Evolutionary conservation across 37 sponge, comb jelly and placozoan species (phyloP).

Genomic region (Oscarella lobularis): DNA sequence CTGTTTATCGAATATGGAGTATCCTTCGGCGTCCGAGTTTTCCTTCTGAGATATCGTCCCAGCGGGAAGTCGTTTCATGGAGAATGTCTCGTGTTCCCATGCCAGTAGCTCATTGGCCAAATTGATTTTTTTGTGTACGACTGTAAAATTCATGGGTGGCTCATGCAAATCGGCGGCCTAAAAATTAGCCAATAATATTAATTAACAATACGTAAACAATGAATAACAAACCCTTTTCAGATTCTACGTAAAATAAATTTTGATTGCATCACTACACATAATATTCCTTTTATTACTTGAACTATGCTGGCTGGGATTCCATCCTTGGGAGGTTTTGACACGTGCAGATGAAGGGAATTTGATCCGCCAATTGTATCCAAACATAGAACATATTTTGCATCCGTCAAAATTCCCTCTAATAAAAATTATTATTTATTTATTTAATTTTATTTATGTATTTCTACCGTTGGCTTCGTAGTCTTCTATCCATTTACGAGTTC

Average conservation of each 20-base stretch:
- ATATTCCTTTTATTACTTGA: no score
- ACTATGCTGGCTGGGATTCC: slow-evolving; percentile 37
- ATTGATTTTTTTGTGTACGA: slow-evolving; percentile 71
- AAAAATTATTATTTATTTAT: no score
- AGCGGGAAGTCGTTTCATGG: slow-evolving; percentile 66
- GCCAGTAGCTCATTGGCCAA: slow-evolving; percentile 66
- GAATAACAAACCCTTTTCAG: neutral
- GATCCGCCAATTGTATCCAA: slow-evolving; percentile 54
- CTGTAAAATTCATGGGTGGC: neutral
- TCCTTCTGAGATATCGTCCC: slow-evolving; percentile 56
- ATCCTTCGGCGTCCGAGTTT: slow-evolving; percentile 7
- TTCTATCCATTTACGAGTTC: slow-evolving; percentile 62
- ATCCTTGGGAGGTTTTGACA: slow-evolving; percentile 80
- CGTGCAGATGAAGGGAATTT: slow-evolving; percentile 48
- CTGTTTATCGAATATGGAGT: slow-evolving; percentile 57
- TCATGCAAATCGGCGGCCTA: neutral
- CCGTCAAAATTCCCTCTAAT: no score
- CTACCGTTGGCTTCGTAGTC: slow-evolving; percentile 51
- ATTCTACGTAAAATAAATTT: neutral
- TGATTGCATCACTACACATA: no score
- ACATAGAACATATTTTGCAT: slow-evolving; percentile 75
- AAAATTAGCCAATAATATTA: no score
- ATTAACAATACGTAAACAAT: no score
- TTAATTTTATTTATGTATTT: no score
- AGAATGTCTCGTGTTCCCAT: slow-evolving; percentile 93